phyloP scores from a whole-genome alignment of 1,140 invertebrate species.

The Eriocheir sinensis region DNA sequence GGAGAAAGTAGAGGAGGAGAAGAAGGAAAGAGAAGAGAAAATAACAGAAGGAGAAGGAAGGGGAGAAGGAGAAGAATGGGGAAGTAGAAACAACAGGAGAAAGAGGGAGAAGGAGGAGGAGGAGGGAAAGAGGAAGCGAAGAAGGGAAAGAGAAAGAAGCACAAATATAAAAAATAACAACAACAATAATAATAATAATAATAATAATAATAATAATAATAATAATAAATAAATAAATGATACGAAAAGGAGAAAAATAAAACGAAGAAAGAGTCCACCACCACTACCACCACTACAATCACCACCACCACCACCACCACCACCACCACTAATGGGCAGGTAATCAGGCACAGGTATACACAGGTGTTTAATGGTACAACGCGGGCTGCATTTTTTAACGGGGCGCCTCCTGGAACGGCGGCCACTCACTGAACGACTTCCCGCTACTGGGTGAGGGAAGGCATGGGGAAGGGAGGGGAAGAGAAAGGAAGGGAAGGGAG shows the following conservation, averaged over 20 bases:
- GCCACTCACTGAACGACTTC: no score
- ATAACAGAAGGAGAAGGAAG: not conserved
- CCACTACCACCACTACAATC: no score
- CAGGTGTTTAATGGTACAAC: no score
- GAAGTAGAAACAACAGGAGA: not conserved
- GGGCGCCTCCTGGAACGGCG: no score
- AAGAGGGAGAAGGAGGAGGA: not conserved
- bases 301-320: no score
- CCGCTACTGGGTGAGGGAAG: no score
- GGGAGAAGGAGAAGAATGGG: not conserved
- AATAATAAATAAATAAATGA: not conserved
- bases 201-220: not conserved
- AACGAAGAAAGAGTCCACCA: not conserved
- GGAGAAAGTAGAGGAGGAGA: not conserved
- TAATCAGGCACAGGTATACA: no score
- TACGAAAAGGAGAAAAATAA: not conserved
- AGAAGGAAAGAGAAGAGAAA: not conserved
- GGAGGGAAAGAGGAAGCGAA: not conserved
- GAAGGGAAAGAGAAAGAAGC: not conserved
- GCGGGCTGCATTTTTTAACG: no score
- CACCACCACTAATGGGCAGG: no score
- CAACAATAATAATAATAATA: not conserved
- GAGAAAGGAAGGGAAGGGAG: not conserved
- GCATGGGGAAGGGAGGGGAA: not conserved
- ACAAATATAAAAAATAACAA: not conserved